Base-by-base conservation (phyloP, 2,888 invertebrate species). In the Proisotoma minuta region DNA sequence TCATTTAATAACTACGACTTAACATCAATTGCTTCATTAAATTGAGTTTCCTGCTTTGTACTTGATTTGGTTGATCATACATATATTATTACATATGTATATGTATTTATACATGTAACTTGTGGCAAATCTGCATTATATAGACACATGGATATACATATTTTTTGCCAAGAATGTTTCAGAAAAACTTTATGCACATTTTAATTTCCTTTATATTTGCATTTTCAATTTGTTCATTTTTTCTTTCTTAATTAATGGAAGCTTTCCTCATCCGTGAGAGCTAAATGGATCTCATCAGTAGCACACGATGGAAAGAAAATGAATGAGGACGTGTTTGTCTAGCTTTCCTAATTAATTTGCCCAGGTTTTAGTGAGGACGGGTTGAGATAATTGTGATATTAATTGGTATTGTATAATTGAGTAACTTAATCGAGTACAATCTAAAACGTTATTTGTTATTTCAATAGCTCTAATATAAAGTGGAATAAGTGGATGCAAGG, bases 191-290 rank as follows among this genome's bases (percentile, higher is more conserved):
- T n/a, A n/a, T n/a, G n/a, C n/a, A n/a, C n/a, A n/a, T n/a, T n/a
- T n/a, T n/a, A n/a, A n/a, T n/a, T n/a, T n/a, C n/a, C n/a, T n/a
- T n/a, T n/a, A n/a, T n/a, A n/a, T n/a, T n/a, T n/a, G n/a, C n/a
- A n/a, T n/a, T n/a, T n/a, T n/a, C n/a, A n/a, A n/a, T n/a, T n/a
- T n/a, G n/a, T n/a, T n/a, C n/a, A n/a, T n/a, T n/a, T n/a, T n/a
- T n/a, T n/a, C n/a, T n/a, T n/a, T n/a, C 34, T 34, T 34, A 15
- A 10, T 34, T 49, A 23, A 3, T 23, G 20, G 20, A 10, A 5
- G 23, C 49, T 49, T 49, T 49, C 49, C 49, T 15, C 24, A 26
- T 49, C 49, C 49, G 49, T 49, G 49, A 49, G 49, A 49, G 23
- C 4, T 47, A 5, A 8, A 5, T 20, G 47, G 47, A 5, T 47